These are phyloP conservation scores for Crioceris asparagi DNA, from an alignment of 2,888 invertebrate genomes.

Conservation along the genomic window DNA sequence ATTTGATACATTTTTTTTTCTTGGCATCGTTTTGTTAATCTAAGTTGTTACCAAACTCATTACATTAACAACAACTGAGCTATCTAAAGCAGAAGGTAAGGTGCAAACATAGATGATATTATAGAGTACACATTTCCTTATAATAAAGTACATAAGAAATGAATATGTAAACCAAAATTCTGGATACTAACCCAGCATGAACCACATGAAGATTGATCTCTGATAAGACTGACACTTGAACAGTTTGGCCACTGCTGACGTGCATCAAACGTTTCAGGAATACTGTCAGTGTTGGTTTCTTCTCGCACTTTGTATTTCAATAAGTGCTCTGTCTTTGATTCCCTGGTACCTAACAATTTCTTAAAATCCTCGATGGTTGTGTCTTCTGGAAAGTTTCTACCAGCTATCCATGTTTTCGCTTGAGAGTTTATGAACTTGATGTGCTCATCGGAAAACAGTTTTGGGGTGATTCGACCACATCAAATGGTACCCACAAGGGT, in stretches of 20 bases:
- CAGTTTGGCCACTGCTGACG: conserved; percentile 69
- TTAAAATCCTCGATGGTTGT: conserved; percentile 33
- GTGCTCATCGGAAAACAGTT: conserved; percentile 19
- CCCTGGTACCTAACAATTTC: conserved; percentile 8
- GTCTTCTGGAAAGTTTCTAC: conserved; percentile 57
- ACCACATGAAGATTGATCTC: conserved; percentile 80
- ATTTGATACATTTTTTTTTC: too few relatives aligned
- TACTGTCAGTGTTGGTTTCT: conserved; percentile 5
- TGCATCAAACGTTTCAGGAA: conserved; percentile 70
- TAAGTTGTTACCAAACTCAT: too few relatives aligned
- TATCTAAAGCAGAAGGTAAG: too few relatives aligned
- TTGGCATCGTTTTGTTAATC: too few relatives aligned
- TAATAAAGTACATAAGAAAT: too few relatives aligned
- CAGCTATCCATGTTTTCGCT: conserved; percentile 66
- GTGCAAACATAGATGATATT: too few relatives aligned
- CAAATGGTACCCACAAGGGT: too few relatives aligned
- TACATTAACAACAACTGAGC: too few relatives aligned
- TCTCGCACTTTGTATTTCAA: neutral
- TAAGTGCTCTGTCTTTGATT: too few relatives aligned
- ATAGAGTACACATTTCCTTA: too few relatives aligned
- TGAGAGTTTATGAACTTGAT: conserved; percentile 47
- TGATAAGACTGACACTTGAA: conserved; percentile 64
- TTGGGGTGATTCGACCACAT: too few relatives aligned
- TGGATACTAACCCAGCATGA: conserved; percentile 68
- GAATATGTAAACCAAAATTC: too few relatives aligned